Evolutionary conservation across 2,113 vertebrate genomes (phyloP).

Genomic region (Ivindomyrus marchei): DNA sequence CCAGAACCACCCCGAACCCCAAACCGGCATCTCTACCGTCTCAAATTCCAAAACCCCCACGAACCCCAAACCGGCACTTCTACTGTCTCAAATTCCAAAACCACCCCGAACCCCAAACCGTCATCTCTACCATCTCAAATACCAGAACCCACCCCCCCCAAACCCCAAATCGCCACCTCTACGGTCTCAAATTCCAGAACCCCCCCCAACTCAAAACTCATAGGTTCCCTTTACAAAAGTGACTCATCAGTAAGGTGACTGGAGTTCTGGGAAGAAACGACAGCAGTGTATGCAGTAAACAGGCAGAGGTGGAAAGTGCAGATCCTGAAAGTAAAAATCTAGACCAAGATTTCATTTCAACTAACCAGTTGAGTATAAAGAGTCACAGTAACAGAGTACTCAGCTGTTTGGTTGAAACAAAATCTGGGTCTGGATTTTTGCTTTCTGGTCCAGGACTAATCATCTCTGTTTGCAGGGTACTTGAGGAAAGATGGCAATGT

Average conservation of each 20-base stretch:
- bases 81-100: too few species aligned
- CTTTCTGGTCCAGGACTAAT: not conserved
- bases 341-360: not conserved
- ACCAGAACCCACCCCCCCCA: too few species aligned
- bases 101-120: too few species aligned
- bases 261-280: not conserved
- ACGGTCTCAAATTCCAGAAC: too few species aligned
- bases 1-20: too few species aligned
- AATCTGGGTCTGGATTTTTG: not conserved
- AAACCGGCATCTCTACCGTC: not conserved
- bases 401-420: not conserved
- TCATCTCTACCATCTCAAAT: too few species aligned
- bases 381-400: not conserved
- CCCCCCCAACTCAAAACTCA: not conserved
- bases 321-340: not conserved
- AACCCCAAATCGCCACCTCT: too few species aligned
- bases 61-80: too few species aligned
- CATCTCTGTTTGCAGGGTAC: not conserved
- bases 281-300: not conserved
- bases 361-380: not conserved
- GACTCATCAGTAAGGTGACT: not conserved
- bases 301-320: too few species aligned
- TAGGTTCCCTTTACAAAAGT: not conserved
- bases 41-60: too few species aligned
- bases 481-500: not conserved